Base-by-base conservation (phyloP, 2,888 invertebrate species). In the Thera obeliscata region DNA sequence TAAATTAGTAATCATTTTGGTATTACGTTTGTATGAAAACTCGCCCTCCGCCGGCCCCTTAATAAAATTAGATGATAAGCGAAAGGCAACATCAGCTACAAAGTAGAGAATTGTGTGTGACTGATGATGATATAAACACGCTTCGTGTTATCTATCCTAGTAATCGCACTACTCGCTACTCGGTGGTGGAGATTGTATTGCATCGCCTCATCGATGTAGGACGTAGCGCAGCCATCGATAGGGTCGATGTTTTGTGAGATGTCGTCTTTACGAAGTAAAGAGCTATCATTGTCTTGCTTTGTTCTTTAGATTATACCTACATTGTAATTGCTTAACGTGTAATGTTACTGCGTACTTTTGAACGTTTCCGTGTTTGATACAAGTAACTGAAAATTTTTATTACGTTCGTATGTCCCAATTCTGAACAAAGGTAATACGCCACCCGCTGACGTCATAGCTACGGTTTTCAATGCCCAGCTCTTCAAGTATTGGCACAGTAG, bases 281-380 rank as follows among this genome's bases (percentile, higher is more conserved):
- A 59, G 66, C 56, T 64, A 49, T 52, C 50, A 56, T 62, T 61
- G 61, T 61, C 57, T 62, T 22, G 56, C 64, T 59, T 60, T 61
- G 61, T 52, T 56, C 56, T 11, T 56, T 12, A 3, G 49, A 35
- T 57, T 50, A 49, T 55, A 59, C 49, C 9, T 61, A n/a, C 12
- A 12, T 56, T 9, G 55, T 38, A 11, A 11, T 38, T 56, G 33
- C 36, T 22, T 46, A 35, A 36, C 50, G 49, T 56, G 35, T 35
- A 56, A 57, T 54, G 52, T 54, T 38, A 61, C 36, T 66, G 57
- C 54, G 52, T 52, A 52, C 55, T 11, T 22, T 22, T 56, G 35
- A 56, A 50, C 49, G 43, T 59, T 69, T 69, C 61, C 68, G 61
- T 36, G 55, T 54, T 61, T 38, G 38, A 36, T 43, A 56, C 11